Percentiles rank a stretch among this genome's conserved stretches.
Conservation (phyloP, 2,888 invertebrate species). For the Alloscopus bannaensis region DNA sequence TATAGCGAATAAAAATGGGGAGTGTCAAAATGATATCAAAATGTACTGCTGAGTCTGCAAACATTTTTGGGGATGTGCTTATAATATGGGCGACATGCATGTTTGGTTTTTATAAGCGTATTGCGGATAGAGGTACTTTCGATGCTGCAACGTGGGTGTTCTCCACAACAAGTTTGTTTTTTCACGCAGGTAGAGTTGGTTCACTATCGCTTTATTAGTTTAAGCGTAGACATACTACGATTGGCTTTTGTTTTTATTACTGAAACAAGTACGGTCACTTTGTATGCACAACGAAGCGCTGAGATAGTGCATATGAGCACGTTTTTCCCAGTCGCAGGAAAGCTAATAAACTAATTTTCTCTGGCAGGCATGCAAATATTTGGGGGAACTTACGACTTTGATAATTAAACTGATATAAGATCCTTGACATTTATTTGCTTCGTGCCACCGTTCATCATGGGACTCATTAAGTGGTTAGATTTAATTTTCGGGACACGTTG, state of each 20-base stretch:
- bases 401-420: constrained; percentile 32
- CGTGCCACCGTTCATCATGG: constrained; percentile 31
- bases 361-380: constrained; percentile 29
- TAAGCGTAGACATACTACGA: background rate
- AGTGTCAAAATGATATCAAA: too few species aligned
- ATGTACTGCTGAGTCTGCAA: too few species aligned
- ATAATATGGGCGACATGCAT: too few species aligned
- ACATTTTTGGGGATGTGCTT: too few species aligned
- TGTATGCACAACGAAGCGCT: constrained; percentile 38
- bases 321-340: too few species aligned
- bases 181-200: constrained; percentile 29
- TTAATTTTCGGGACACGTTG: too few species aligned
- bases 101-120: too few species aligned
- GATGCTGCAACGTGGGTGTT: constrained; percentile 62
- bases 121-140: too few species aligned
- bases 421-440: constrained; percentile 30
- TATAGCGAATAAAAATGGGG: too few species aligned
- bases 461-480: too few species aligned
- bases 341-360: too few species aligned
- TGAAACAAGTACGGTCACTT: constrained; percentile 22
- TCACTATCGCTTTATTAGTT: too few species aligned
- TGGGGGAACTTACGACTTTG: constrained; percentile 26
- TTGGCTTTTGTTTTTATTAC: background rate
- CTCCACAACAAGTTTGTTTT: constrained; percentile 49
- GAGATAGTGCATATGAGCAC: constrained; percentile 2